Base-by-base conservation (phyloP, 2,113 vertebrate genomes). In the Pardalotus punctatus region DNA sequence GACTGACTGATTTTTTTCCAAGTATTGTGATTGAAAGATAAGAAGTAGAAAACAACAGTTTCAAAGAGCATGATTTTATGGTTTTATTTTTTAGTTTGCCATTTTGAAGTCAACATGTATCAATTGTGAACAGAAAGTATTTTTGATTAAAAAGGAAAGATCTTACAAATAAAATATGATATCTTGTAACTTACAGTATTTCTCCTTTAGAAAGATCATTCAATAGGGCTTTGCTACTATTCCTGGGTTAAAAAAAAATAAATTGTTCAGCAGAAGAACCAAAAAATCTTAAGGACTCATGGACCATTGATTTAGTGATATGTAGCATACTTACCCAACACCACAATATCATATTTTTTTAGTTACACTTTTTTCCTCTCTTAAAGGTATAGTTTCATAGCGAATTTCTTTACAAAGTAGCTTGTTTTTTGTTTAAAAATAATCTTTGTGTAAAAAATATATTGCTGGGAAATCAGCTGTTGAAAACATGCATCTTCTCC, bases 301-400 rank as follows among this genome's bases (percentile, higher is more conserved):
- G 22, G 5, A 74, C 5, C 9, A 67, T 22, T 66, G 12, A 57
- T 64, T 90, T 61, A 43, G 28, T 64, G 17, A 19, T 57, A 24
- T n/a, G 10, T 28, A 40, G 5, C 5, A 48, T 48, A 36, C 7
- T 47, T 62, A 56, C 2, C 22, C 20, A 81, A 18, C 14, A 40
- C 1, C 3, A 16, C 5, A 72, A 23, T 1, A 2, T 5, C 9
- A 0, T 35, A 23, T 25, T 15, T n/a, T 56, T 83, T 57, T 5
- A 47, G 22, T 51, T 70, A 4, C 1, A 16, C 91, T 42, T 31
- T 27, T 33, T 1, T 1, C 3, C 35, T 11, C 5, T 4, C 1
- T 61, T 43, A 76, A 76, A 58, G 31, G 50, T 18, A 45, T 31
- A n/a, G 1, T 56, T 76, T 58, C 47, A 54, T 24, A 53, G 12